These are phyloP conservation scores for Eucidaris tribuloides DNA, from an alignment of 35 echinoderm and acorn worm genomes.

Conservation along the genomic window DNA sequence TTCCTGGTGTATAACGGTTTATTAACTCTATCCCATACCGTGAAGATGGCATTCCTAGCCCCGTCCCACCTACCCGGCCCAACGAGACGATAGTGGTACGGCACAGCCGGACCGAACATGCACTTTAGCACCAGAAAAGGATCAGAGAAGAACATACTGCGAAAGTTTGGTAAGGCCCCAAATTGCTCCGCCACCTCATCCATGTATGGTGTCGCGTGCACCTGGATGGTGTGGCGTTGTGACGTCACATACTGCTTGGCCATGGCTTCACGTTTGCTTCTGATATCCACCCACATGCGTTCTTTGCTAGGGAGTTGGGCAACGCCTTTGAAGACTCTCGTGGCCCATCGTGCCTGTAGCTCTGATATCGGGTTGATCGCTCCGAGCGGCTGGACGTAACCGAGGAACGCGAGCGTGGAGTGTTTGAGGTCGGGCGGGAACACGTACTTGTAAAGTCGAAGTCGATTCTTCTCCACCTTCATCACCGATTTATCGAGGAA, in stretches of 20 bases:
- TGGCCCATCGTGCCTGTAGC: conserved; percentile 83
- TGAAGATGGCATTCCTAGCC: conserved; percentile 67
- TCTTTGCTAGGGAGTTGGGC: conserved; percentile 36
- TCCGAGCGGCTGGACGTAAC: conserved; percentile 67
- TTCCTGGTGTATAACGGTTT: conserved; percentile 59
- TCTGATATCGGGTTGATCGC: conserved; percentile 87
- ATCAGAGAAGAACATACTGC: conserved; percentile 44
- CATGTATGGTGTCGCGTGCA: conserved; percentile 72
- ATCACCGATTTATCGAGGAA: conserved; percentile 62
- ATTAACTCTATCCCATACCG: conserved; percentile 47
- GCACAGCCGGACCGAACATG: conserved; percentile 62
- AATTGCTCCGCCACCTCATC: conserved; percentile 69
- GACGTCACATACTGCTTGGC: conserved; percentile 60
- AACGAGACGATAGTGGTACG: conserved; percentile 84
- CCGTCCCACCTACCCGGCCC: conserved; percentile 90
- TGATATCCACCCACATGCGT: conserved; percentile 53
- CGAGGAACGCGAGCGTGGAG: conserved; percentile 68
- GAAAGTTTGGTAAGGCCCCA: conserved; percentile 77
- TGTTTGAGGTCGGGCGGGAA: conserved; percentile 51
- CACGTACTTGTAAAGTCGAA: conserved; percentile 82
- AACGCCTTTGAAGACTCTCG: conserved; percentile 65
- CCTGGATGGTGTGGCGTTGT: conserved; percentile 84
- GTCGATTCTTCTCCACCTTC: conserved; percentile 50
- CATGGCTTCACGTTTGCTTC: conserved; percentile 45
- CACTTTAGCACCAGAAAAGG: conserved; percentile 53